phyloP scores from a whole-genome alignment of 2,113 vertebrate genomes.

The Oncorhynchus masou region DNA sequence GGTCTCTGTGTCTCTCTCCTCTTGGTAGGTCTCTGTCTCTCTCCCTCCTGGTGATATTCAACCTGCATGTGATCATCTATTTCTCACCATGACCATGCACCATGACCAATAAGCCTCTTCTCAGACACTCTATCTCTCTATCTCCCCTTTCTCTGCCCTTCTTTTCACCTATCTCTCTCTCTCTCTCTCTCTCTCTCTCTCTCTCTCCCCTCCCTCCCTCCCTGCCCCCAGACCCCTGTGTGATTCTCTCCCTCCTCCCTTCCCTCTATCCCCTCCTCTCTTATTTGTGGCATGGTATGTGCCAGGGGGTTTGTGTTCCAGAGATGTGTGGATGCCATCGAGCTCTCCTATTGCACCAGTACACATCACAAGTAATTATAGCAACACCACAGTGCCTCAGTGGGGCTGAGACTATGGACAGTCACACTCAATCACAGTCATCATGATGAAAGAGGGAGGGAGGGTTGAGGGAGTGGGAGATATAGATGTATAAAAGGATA shows the following conservation, averaged over 20 bases:
- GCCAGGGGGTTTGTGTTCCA: conserved; percentile 54
- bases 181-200: no score
- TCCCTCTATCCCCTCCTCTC: conserved; percentile 12
- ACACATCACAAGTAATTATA: conserved; percentile 76
- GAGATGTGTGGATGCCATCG: conserved; percentile 55
- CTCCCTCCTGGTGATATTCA: conserved; percentile 27
- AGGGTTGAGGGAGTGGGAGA: neutral
- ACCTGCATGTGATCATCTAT: conserved; percentile 31
- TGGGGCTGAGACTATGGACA: conserved; percentile 32
- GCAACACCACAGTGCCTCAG: conserved; percentile 50
- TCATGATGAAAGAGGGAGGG: conserved; percentile 36
- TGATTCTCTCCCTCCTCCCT: neutral
- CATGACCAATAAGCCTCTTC: conserved; percentile 38
- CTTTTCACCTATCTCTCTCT: neutral
- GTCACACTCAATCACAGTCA: conserved; percentile 60
- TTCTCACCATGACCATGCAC: conserved; percentile 37
- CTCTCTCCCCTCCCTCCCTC: no score
- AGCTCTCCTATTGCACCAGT: conserved; percentile 66
- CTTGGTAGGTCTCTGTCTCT: neutral
- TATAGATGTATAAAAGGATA: no score
- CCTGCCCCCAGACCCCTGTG: no score
- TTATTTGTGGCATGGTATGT: conserved; percentile 72
- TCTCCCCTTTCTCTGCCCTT: conserved; percentile 14
- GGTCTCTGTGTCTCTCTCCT: neutral
- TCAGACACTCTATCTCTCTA: conserved; percentile 45